phyloP scores from a whole-genome alignment of 2,113 vertebrate species.

The Semicossyphus pulcher region DNA sequence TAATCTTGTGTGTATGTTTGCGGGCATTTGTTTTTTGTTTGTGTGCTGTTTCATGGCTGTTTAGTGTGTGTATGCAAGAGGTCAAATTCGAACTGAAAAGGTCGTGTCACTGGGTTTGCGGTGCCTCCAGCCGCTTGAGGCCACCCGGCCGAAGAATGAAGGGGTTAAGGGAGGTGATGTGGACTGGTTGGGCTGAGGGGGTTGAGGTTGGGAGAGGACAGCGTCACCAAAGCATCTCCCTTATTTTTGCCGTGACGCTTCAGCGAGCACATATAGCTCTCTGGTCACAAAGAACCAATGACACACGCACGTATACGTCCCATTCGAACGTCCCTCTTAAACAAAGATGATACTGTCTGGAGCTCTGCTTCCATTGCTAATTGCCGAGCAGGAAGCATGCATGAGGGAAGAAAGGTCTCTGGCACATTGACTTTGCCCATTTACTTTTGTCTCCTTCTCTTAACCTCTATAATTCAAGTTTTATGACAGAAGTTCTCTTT shows the following conservation, averaged over 20 bases:
- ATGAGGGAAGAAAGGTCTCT: background rate
- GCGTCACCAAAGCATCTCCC: slow-evolving; percentile 22
- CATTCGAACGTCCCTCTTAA: too few relatives aligned
- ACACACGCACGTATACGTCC: background rate
- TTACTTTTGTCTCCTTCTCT: background rate
- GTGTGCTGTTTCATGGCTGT: slow-evolving; percentile 3
- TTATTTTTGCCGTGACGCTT: slow-evolving; percentile 30
- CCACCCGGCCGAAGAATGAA: slow-evolving; percentile 46
- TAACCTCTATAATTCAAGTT: background rate
- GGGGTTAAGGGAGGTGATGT: slow-evolving; percentile 51
- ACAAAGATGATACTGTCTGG: slow-evolving; percentile 40
- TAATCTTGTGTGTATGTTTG: slow-evolving; percentile 7
- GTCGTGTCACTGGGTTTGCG: slow-evolving; percentile 41
- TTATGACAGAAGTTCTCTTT: too few relatives aligned
- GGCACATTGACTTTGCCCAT: background rate
- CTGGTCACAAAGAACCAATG: slow-evolving; percentile 25
- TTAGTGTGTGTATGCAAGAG: slow-evolving; percentile 22
- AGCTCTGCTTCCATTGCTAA: slow-evolving; percentile 11
- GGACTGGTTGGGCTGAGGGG: slow-evolving; percentile 34
- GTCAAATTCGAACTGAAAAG: slow-evolving; percentile 47
- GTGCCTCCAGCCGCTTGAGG: slow-evolving; percentile 41
- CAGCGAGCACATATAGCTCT: slow-evolving; percentile 27
- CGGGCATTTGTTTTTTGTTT: background rate
- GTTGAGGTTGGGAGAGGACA: slow-evolving; percentile 25
- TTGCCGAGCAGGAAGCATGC: slow-evolving; percentile 1